These are phyloP conservation scores for Scomberomorus guttatus DNA, from an alignment of 2,797 vertebrate genomes.

Conservation along the genomic window DNA sequence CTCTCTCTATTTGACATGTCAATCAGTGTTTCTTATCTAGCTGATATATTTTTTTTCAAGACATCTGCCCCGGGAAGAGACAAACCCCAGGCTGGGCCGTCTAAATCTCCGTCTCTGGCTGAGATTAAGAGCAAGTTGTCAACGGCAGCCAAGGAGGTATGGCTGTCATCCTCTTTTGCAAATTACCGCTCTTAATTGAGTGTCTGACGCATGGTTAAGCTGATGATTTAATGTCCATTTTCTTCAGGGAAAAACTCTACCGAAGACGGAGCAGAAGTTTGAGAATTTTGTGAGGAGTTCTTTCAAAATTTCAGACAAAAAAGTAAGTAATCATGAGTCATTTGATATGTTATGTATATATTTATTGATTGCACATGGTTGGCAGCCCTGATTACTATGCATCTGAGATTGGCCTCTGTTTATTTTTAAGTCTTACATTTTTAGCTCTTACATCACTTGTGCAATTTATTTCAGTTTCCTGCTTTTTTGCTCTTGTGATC, in stretches of 20 bases:
- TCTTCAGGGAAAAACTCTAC: slow-evolving; percentile 82
- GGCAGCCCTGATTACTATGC: not conserved
- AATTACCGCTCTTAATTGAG: slow-evolving; percentile 49
- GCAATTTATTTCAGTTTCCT: not conserved
- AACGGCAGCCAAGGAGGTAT: slow-evolving; percentile 83
- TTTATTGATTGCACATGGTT: not conserved
- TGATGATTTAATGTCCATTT: slow-evolving; percentile 46
- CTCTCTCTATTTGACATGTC: slow-evolving; percentile 45
- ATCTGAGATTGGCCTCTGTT: slow-evolving; percentile 2
- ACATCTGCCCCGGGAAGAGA: slow-evolving; percentile 77
- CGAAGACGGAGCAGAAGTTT: slow-evolving; percentile 88
- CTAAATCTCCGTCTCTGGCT: slow-evolving; percentile 75
- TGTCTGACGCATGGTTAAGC: slow-evolving; percentile 21
- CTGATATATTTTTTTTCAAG: slow-evolving; percentile 69
- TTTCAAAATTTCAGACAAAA: slow-evolving; percentile 85
- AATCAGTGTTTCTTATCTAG: slow-evolving; percentile 57
- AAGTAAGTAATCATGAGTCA: slow-evolving; percentile 75
- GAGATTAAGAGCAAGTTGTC: slow-evolving; percentile 86
- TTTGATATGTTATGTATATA: not conserved
- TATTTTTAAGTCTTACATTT: not conserved
- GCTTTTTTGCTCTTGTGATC: slow-evolving; percentile 13
- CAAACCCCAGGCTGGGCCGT: slow-evolving; percentile 78
- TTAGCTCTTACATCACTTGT: not conserved
- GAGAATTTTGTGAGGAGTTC: slow-evolving; percentile 84
- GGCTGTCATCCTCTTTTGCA: slow-evolving; percentile 40